Base-by-base conservation (phyloP, 1,140 invertebrate species). In the Heliconius hermathena region DNA sequence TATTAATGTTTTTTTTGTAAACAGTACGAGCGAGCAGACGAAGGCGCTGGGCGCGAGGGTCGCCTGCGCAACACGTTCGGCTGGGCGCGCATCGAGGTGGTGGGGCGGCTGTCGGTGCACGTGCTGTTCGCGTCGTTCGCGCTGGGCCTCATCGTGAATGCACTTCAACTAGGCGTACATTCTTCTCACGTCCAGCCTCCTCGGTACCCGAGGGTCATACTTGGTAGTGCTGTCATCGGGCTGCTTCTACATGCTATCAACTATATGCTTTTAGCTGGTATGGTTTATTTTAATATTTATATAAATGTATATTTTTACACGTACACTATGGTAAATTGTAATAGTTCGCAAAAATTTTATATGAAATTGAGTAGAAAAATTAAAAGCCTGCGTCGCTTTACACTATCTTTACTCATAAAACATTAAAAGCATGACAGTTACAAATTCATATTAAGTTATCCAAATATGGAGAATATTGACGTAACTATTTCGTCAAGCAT, bases 61-160 rank as follows among this genome's bases (percentile, higher is more conserved):
- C 96, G 96, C 77, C 95, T 98, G 78, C 96, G 96, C 70, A 98
- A 98, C 89, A 99, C 98, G 0, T 99, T 99, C 82, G 98, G 98
- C 2, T 99, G 98, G 98, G 97, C 98, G 1, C 95, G 98, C 74
- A 97, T 98, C 38, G 98, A 98, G 85, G 97, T 99, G 1, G 92
- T 98, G 8, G 97, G 97, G 70, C 97, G 97, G 94, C 93, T 98
- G 16, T 96, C 97, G n/a, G 97, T 97, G 57, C 97, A 97, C 88
- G 96, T 98, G 20, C 97, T 98, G 80, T 95, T 98, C 76, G 96
- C 96, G 1, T 98, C 98, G 0, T 96, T 98, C 46, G 97, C 97
- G 71, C 98, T 98, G 84, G 97, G 98, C 0, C 90, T 98, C 16
- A 87, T 98, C 2, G 96, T 98, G 1, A 98, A 98, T 90, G 96